Evolutionary conservation across 2,888 invertebrate genomes (phyloP), one percentile per base, ranked within the genome.

Genomic region (Physocephala rufipes): DNA sequence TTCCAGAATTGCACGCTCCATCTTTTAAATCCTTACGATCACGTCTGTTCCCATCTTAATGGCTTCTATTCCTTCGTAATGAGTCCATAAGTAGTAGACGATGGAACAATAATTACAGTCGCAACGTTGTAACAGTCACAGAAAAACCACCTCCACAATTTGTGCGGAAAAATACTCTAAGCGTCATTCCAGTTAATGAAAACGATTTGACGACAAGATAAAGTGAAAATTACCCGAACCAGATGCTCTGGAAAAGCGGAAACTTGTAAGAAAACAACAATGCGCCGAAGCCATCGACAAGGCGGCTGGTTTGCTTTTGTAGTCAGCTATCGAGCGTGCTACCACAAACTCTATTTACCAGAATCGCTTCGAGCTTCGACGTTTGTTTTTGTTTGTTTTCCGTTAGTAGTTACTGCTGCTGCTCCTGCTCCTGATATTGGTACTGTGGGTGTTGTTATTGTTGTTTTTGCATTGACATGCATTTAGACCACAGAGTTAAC

Each of bases 151-250:
- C 21, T 62, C 58, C 43, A 61, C 36, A 61, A 47, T 49, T 59
- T 49, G 51, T 61, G 59, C 30, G 51, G 51, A 30, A 51, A 61
- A 21, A 62, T 49, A 53, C 30, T 21, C 53, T 45, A 69, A 69
- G 69, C 51, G 53, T 51, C 69, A 62, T 62, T 69, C 53, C 61
- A 69, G 61, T 69, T 69, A 69, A 69, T 69, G 62, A 69, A 61
- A 62, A 67, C 67, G 59, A 47, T 58, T 67, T 67, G 67, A 67
- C 62, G 69, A 69, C 62, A 47, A 69, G 69, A 69, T 69, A 62
- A 69, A 69, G 62, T 69, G 69, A 28, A 69, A 69, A 69, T 69
- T 69, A 69, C 69, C 51, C 4, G 36, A 62, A 53, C 61, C 69
- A 69, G 69, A 62, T 69, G 69, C 51, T 69, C 47, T 59, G 24